phyloP scores from a whole-genome alignment of 2,888 invertebrate species.

The Coelopa pilipes region DNA sequence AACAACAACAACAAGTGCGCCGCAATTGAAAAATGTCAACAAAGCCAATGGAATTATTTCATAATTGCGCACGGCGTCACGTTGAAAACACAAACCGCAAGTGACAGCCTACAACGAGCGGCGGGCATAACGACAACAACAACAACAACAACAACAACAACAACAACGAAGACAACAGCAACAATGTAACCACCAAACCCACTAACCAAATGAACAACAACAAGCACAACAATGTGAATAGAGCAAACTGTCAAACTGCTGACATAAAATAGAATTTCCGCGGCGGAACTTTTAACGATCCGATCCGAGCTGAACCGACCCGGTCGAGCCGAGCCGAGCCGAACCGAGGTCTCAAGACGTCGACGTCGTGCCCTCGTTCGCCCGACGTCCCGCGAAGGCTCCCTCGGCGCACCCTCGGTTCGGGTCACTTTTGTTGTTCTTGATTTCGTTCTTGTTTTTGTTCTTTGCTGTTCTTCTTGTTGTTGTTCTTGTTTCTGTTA shows the following conservation, averaged over 20 bases:
- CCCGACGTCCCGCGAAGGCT: too few relatives aligned
- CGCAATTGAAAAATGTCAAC: slow-evolving; percentile 13
- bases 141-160: neutral
- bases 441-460: neutral
- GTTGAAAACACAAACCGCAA: neutral
- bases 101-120: neutral
- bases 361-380: too few relatives aligned
- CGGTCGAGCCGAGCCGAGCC: neutral
- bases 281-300: neutral
- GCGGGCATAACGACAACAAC: slow-evolving; percentile 1
- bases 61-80: neutral
- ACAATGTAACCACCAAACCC: too few relatives aligned
- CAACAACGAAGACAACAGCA: neutral
- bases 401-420: too few relatives aligned
- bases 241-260: neutral
- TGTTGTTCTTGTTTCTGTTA: slow-evolving; percentile 11
- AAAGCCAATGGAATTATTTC: slow-evolving; percentile 3
- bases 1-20: too few relatives aligned
- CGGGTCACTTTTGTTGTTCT: too few relatives aligned
- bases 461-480: neutral
- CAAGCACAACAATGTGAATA: too few relatives aligned
- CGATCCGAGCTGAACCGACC: neutral
- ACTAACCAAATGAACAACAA: too few relatives aligned
- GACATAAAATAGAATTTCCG: neutral
- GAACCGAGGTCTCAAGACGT: slow-evolving; percentile 5